Evolutionary conservation across 2,888 invertebrate species (phyloP).

Genomic region (Sarcophaga rosellei): DNA sequence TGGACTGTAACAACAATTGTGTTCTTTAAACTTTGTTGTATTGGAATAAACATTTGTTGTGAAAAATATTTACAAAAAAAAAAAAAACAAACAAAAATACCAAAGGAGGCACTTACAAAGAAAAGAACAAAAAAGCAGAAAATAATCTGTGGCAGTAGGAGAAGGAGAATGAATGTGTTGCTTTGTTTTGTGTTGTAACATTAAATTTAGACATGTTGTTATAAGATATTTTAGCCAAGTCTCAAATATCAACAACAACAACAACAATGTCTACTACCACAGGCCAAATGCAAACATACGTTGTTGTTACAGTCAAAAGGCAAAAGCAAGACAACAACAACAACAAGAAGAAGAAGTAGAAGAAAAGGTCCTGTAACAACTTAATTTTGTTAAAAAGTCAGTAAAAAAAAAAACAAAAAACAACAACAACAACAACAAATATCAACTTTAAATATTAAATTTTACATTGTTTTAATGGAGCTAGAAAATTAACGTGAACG

Average conservation of each 20-base stretch:
- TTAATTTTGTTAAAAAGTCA: constrained; percentile 60
- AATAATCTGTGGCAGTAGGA: neutral
- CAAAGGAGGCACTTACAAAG: neutral
- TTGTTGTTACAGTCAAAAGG: constrained; percentile 14
- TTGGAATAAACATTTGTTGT: too few species aligned
- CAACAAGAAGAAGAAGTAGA: neutral
- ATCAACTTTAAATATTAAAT: neutral
- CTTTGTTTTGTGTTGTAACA: neutral
- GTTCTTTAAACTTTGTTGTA: too few species aligned
- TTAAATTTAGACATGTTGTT: constrained; percentile 58
- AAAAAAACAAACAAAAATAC: too few species aligned
- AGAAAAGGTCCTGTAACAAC: constrained; percentile 64
- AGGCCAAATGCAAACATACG: constrained; percentile 36
- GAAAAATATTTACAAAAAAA: too few species aligned
- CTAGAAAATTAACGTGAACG: neutral
- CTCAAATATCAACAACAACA: constrained; percentile 67
- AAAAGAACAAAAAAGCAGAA: neutral
- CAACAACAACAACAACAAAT: too few species aligned
- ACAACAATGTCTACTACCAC: constrained; percentile 61
- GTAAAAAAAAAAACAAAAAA: too few species aligned
- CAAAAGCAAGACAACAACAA: constrained; percentile 1
- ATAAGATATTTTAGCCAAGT: constrained; percentile 67
- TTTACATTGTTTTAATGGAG: neutral
- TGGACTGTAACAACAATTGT: too few species aligned
- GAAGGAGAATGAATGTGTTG: neutral